Base-by-base conservation (phyloP, 2,113 vertebrate species). In the Gambusia affinis region DNA sequence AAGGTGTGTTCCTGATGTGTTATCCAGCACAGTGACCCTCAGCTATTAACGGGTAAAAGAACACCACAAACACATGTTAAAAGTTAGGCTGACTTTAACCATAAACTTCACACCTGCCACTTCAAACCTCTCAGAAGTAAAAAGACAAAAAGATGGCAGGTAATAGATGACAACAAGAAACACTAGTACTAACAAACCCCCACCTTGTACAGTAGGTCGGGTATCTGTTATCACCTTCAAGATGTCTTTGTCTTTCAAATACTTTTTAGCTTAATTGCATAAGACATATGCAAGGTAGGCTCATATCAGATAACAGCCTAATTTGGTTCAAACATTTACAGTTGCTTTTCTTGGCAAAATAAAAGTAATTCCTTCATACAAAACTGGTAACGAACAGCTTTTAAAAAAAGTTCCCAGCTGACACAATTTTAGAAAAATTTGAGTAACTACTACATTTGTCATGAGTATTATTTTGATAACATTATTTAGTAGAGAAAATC, bases 91-190 rank as follows among this genome's bases (percentile, higher is more conserved):
- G 87, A 79, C 78, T 79, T 51, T 33, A 60, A 74, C 75, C 35
- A 64, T 91, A 90, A 93, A 91, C 77, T 88, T 93, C 83, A 82
- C 91, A 92, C 88, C 89, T 91, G 86, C 88, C 84, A 91, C 80
- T 90, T 92, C 88, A 91, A 91, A 87, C 72, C 78, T 76, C 73
- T 79, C 37, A 77, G 51, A 57, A n/a, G 51, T 29, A 76, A 57
- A 57, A 42, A 42, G 14, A 82, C 70, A 62, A 27, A 35, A 75
- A 60, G 65, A 74, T 47, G 31, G 57, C 60, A 24, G 31, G n/a
- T 15, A 76, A 64, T 35, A 77, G 72, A 66, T 47, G 39, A 42
- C 3, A 30, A 37, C 8, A 42, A 14, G 22, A n/a, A 57, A 57
- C 22, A n/a, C 51, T 6, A 24, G 11, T 8, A 68, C 57, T 51